Conservation (phyloP, 2,888 invertebrate species). For the Athalia circularis region DNA sequence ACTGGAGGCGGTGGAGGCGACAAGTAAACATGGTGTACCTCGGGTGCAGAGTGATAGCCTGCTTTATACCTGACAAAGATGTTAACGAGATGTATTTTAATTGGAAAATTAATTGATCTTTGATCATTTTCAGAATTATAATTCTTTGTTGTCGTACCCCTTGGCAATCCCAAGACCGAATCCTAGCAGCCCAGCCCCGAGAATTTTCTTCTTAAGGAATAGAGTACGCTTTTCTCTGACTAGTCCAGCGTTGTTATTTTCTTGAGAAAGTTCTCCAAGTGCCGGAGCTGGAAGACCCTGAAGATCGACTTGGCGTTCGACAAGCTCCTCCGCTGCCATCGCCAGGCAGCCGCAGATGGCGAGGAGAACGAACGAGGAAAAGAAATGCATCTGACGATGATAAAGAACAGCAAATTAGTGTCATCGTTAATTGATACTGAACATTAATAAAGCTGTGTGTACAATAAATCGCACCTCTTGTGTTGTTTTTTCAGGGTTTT, state of each 20-base stretch:
- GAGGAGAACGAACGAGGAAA: slow-evolving; percentile 51
- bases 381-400: slow-evolving; percentile 59
- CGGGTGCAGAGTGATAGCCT: slow-evolving; percentile 64
- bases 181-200: slow-evolving; percentile 69
- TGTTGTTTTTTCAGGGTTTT: too few relatives aligned
- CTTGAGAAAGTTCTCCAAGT: slow-evolving; percentile 46
- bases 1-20: slow-evolving; percentile 62
- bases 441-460: too few relatives aligned
- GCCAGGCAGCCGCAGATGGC: slow-evolving; percentile 57
- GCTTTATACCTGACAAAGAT: slow-evolving; percentile 62
- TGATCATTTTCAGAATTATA: background rate
- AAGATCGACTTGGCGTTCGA: slow-evolving; percentile 44
- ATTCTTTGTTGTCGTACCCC: slow-evolving; percentile 60
- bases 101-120: background rate
- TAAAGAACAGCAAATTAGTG: slow-evolving; percentile 51
- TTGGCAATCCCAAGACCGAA: slow-evolving; percentile 68
- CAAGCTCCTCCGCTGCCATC: slow-evolving; percentile 51
- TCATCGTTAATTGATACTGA: too few relatives aligned
- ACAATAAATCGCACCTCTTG: too few relatives aligned
- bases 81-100: background rate
- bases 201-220: slow-evolving; percentile 68
- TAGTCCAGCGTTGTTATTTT: slow-evolving; percentile 50
- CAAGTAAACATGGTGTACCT: slow-evolving; percentile 68
- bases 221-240: slow-evolving; percentile 66
- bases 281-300: slow-evolving; percentile 46